Conservation (phyloP, 2,113 vertebrate genomes). For the Anguilla japonica region DNA sequence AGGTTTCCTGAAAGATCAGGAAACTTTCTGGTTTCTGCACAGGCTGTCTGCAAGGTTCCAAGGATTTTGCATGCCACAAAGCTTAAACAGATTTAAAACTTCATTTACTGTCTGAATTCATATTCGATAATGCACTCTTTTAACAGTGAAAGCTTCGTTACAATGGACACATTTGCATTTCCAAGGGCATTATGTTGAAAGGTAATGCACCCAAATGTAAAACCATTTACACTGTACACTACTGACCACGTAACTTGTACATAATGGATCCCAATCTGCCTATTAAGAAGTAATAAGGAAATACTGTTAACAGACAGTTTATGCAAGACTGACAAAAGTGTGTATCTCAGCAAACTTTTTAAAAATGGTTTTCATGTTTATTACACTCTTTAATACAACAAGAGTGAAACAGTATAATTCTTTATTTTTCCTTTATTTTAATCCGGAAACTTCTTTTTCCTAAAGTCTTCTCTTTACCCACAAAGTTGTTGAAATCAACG, state of each 20-base stretch:
- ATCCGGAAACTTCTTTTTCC: neutral
- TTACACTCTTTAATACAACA: neutral
- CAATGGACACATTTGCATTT: neutral
- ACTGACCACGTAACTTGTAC: neutral
- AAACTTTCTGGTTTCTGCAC: neutral
- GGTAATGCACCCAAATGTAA: neutral
- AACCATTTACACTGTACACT: neutral
- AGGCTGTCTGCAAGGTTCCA: neutral
- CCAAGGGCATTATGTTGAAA: neutral
- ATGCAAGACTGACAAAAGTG: neutral
- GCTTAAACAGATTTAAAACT: neutral
- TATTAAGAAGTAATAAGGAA: neutral
- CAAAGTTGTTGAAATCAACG: neutral
- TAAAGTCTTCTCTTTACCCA: neutral
- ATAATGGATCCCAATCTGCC: neutral
- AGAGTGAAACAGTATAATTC: neutral
- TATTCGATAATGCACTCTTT: neutral
- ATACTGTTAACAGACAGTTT: neutral
- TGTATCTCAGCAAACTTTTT: neutral
- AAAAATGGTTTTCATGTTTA: neutral
- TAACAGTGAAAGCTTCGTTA: neutral
- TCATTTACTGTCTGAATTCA: neutral
- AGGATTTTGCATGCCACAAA: neutral
- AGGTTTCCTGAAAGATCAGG: conserved; percentile 16
- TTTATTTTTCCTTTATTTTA: no score